A percentile compares a stretch with the other conserved stretches of the same genome.
Evolutionary conservation across 1,140 invertebrate genomes (phyloP).

Genomic region (Platyscapa corneri): DNA sequence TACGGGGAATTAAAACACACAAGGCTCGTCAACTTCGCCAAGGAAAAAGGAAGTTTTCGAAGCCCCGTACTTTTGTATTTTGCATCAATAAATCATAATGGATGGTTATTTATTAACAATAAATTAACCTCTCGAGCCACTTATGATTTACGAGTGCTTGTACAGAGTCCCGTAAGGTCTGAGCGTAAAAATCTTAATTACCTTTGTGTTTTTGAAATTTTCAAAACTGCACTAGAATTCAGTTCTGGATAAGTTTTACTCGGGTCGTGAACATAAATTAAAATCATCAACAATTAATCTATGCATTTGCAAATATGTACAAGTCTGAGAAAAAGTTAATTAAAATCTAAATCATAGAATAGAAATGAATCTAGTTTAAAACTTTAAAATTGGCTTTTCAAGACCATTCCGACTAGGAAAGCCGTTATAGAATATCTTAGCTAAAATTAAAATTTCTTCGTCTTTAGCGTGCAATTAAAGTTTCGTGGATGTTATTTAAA

Average conservation of each 20-base stretch:
- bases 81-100: not conserved
- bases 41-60: too few relatives aligned
- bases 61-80: too few relatives aligned
- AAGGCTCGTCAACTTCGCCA: too few relatives aligned
- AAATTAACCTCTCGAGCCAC: not conserved
- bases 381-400: slow-evolving; percentile 42
- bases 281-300: not conserved
- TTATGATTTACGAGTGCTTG: not conserved
- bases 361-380: slow-evolving; percentile 46
- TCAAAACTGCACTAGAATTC: not conserved
- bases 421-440: slow-evolving; percentile 14
- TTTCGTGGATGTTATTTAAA: slow-evolving; percentile 28
- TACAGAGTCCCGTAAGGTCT: too few relatives aligned
- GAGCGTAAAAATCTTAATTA: not conserved
- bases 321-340: slow-evolving; percentile 32
- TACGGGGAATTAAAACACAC: too few relatives aligned
- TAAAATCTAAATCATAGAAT: slow-evolving; percentile 38
- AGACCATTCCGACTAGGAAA: slow-evolving; percentile 2
- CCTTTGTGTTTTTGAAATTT: not conserved
- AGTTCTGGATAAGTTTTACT: too few relatives aligned
- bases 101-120: not conserved
- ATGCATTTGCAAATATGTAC: not conserved
- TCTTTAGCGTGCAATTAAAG: slow-evolving; percentile 47
- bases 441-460: slow-evolving; percentile 32
- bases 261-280: not conserved